A percentile compares a stretch with the other conserved stretches of the same genome.
Conservation (phyloP, 2,888 invertebrate species). For the Osmoderma eremita region DNA sequence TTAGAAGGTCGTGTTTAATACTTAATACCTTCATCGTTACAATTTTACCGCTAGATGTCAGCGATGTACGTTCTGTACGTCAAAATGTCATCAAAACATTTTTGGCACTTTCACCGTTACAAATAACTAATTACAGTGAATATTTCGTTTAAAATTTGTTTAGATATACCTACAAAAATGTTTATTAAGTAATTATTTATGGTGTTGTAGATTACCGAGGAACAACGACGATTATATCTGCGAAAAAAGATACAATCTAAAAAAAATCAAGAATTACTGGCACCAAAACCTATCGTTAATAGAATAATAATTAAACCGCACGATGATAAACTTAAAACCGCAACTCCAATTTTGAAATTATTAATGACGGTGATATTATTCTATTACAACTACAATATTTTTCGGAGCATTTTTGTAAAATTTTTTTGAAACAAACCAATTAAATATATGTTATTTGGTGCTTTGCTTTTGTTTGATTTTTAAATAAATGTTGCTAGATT, state of each 20-base stretch:
- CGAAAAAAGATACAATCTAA: background rate
- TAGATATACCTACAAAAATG: too few species aligned
- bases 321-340: background rate
- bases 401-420: slow-evolving; percentile 12
- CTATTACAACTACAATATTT: slow-evolving; percentile 19
- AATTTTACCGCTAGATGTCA: too few species aligned
- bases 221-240: background rate
- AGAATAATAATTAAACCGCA: background rate
- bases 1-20: too few species aligned
- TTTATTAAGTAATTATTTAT: background rate
- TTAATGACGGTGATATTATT: slow-evolving; percentile 9
- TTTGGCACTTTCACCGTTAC: too few species aligned
- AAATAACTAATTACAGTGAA: too few species aligned
- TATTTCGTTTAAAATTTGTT: too few species aligned
- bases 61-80: too few species aligned
- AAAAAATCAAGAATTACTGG: slow-evolving; percentile 5
- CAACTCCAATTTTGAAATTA: slow-evolving; percentile 10
- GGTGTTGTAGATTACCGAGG: background rate
- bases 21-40: too few species aligned
- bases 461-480: background rate
- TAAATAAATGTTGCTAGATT: slow-evolving; percentile 12
- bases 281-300: too few species aligned
- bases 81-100: too few species aligned
- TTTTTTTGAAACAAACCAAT: slow-evolving; percentile 9
- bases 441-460: background rate